Evolutionary conservation across 1,140 invertebrate species (phyloP).

Genomic region (Idris sp.): DNA sequence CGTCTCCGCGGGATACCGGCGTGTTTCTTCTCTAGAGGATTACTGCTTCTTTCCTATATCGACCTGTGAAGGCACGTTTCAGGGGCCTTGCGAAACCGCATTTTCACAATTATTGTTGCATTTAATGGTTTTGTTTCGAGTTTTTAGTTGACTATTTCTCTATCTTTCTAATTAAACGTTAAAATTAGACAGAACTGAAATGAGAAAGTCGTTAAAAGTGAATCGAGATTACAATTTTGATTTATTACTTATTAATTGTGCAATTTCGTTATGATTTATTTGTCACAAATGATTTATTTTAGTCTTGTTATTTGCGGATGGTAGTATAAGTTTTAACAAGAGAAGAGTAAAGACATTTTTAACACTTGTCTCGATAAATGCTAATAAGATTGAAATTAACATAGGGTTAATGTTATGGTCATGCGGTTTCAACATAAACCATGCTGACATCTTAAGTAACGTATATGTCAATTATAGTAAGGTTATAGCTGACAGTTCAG

Average conservation of each 20-base stretch:
- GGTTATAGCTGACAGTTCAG: slow-evolving; percentile 31
- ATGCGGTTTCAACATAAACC: slow-evolving; percentile 26
- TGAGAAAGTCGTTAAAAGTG: background rate
- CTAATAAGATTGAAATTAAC: slow-evolving; percentile 10
- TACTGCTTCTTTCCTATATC: slow-evolving; percentile 46
- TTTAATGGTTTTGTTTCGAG: slow-evolving; percentile 18
- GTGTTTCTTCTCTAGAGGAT: slow-evolving; percentile 36
- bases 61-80: slow-evolving; percentile 28
- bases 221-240: background rate
- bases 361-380: slow-evolving; percentile 2
- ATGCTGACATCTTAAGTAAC: slow-evolving; percentile 35
- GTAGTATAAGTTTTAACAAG: too few species aligned
- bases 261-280: too few species aligned
- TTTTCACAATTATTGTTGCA: slow-evolving; percentile 29
- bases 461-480: slow-evolving; percentile 32
- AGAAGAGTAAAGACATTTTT: too few species aligned
- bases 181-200: background rate
- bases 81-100: slow-evolving; percentile 27
- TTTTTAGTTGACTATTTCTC: slow-evolving; percentile 3
- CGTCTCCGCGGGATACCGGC: slow-evolving; percentile 67
- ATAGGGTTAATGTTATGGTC: slow-evolving; percentile 20
- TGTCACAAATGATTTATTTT: too few species aligned
- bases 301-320: too few species aligned
- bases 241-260: too few species aligned
- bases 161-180: slow-evolving; percentile 3